Evolutionary conservation across 2,888 invertebrate genomes (phyloP).

Genomic region (Melieria crassipennis): DNA sequence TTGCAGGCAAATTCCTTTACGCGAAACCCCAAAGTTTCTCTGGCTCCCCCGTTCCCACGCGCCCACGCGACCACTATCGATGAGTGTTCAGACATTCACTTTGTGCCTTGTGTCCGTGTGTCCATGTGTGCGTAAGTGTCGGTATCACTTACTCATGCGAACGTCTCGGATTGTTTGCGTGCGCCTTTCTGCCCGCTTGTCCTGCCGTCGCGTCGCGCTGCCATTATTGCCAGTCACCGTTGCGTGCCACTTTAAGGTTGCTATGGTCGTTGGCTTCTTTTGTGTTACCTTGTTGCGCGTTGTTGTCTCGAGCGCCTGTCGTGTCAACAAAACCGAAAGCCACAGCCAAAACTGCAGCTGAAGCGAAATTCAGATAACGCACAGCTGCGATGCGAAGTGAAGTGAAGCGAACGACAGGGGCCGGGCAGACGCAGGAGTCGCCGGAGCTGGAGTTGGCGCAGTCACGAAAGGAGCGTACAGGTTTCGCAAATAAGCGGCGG

Average conservation of each 20-base stretch:
- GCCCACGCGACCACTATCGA: too few species aligned
- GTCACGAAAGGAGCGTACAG: too few species aligned
- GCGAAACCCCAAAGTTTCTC: too few species aligned
- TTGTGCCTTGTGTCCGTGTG: slow-evolving; percentile 8
- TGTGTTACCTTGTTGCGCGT: slow-evolving; percentile 18
- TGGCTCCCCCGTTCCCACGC: too few species aligned
- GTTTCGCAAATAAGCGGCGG: slow-evolving; percentile 43
- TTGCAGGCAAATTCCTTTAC: too few species aligned
- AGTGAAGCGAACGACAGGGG: background rate
- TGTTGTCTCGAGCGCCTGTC: slow-evolving; percentile 31
- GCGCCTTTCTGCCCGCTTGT: background rate
- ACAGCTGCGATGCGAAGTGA: background rate
- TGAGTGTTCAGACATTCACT: too few species aligned
- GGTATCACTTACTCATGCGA: slow-evolving; percentile 17
- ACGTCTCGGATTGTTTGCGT: background rate
- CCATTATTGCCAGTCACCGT: slow-evolving; percentile 23
- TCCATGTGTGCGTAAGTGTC: slow-evolving; percentile 30
- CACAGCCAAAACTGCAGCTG: slow-evolving; percentile 1
- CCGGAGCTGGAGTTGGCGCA: too few species aligned
- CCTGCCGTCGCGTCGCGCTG: background rate
- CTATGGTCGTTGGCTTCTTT: slow-evolving; percentile 30
- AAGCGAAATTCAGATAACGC: background rate
- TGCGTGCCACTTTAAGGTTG: slow-evolving; percentile 40
- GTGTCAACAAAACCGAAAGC: slow-evolving; percentile 29
- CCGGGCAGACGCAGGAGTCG: background rate